Evolutionary conservation across 2,888 invertebrate genomes (phyloP), one percentile per base, ranked within the genome.

Genomic region (Globia sparganii): DNA sequence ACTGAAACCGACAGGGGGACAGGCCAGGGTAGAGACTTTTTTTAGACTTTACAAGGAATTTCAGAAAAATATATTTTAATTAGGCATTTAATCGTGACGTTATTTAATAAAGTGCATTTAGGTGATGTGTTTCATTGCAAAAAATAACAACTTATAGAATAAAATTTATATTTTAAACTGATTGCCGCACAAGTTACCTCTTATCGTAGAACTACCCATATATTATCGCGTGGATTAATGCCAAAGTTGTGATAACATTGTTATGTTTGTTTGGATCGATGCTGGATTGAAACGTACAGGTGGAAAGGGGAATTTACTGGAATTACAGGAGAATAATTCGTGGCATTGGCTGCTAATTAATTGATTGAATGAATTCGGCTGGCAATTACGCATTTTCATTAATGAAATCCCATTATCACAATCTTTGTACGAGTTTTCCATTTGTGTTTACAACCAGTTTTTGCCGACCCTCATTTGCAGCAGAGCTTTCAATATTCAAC

Each of bases 151-250:
- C n/a, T n/a, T n/a, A n/a, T n/a, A n/a, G n/a, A n/a, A n/a, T n/a
- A n/a, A n/a, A n/a, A n/a, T n/a, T n/a, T n/a, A n/a, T n/a, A n/a
- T n/a, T n/a, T n/a, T n/a, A n/a, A n/a, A n/a, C n/a, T n/a, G n/a
- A n/a, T n/a, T n/a, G n/a, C n/a, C n/a, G n/a, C n/a, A n/a, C n/a
- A n/a, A n/a, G n/a, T n/a, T n/a, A n/a, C n/a, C n/a, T n/a, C n/a
- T n/a, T n/a, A n/a, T n/a, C n/a, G n/a, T n/a, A n/a, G n/a, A n/a
- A n/a, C n/a, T n/a, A n/a, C n/a, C n/a, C n/a, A 87, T 89, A 88
- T 90, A 86, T 89, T 90, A 89, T 87, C 86, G 72, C 89, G 92
- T 92, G 93, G 93, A 92, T 82, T 85, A 74, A 72, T 92, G 95
- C 94, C 94, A 95, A 92, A 87, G 87, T 78, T 88, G 74, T 85